Evolutionary conservation across 2,797 vertebrate genomes (phyloP).

Genomic region (Thaleichthys pacificus): DNA sequence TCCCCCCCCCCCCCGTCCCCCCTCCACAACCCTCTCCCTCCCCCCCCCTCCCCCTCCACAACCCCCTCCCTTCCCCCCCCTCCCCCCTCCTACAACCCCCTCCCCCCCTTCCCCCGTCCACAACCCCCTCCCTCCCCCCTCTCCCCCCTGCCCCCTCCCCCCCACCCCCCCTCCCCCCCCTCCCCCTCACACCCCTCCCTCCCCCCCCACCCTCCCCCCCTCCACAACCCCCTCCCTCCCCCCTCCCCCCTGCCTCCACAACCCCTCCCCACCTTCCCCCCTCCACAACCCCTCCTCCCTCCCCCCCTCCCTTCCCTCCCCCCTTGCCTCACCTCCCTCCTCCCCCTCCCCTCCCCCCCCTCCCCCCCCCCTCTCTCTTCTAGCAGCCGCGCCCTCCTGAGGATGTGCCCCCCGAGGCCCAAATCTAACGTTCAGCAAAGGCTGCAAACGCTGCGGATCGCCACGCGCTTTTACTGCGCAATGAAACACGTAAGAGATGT

Average conservation of each 20-base stretch:
- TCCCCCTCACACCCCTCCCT: no score
- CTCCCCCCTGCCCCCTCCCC: no score
- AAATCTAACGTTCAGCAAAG: slow-evolving; percentile 81
- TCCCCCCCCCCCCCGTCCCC: slow-evolving; percentile 55
- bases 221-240: not conserved
- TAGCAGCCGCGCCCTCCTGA: slow-evolving; percentile 74
- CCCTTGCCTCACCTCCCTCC: slow-evolving; percentile 27
- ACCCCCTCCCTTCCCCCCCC: no score
- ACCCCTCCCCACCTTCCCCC: slow-evolving; percentile 60
- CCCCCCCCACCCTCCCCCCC: no score
- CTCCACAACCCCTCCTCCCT: slow-evolving; percentile 37
- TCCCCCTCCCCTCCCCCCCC: slow-evolving; percentile 45
- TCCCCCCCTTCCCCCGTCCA: slow-evolving; percentile 50
- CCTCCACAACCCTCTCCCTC: slow-evolving; percentile 47
- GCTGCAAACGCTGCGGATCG: slow-evolving; percentile 80
- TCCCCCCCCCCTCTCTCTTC: slow-evolving; percentile 64
- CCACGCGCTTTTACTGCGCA: slow-evolving; percentile 80
- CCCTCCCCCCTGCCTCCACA: slow-evolving; percentile 49
- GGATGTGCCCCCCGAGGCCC: slow-evolving; percentile 73
- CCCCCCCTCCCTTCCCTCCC: no score
- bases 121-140: no score
- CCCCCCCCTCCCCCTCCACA: slow-evolving; percentile 52
- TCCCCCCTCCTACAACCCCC: slow-evolving; percentile 48
- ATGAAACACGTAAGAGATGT: slow-evolving; percentile 82
- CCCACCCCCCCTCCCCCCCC: slow-evolving; percentile 60